These are phyloP conservation scores for Patella pellucida DNA, from an alignment of 2,888 invertebrate genomes.

Conservation along the genomic window DNA sequence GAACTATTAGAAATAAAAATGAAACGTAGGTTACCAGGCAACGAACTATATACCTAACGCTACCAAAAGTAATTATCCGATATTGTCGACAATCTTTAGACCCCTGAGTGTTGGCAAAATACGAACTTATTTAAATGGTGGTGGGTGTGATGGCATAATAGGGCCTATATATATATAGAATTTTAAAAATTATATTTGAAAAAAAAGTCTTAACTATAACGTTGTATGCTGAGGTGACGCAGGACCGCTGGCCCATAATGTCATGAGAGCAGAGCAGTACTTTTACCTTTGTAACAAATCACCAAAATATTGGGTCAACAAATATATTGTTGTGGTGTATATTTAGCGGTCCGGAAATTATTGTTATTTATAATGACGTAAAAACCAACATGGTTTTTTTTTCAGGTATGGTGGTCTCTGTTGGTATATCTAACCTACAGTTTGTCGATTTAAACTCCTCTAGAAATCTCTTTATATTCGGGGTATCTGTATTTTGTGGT, in stretches of 20 bases:
- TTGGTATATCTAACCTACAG: constrained; percentile 67
- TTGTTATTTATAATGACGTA: not conserved
- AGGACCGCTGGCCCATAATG: too few species aligned
- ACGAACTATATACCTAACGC: not conserved
- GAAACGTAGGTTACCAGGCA: not conserved
- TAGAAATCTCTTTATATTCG: constrained; percentile 89
- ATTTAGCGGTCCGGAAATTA: not conserved
- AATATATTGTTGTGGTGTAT: not conserved
- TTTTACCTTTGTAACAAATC: not conserved
- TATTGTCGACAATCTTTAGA: not conserved
- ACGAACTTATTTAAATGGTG: too few species aligned
- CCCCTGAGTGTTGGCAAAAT: too few species aligned
- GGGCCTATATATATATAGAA: too few species aligned
- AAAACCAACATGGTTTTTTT: not conserved
- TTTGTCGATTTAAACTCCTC: constrained; percentile 84
- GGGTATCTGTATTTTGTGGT: constrained; percentile 89
- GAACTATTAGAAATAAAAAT: too few species aligned
- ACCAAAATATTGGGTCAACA: not conserved
- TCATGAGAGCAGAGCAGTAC: too few species aligned
- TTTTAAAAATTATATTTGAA: too few species aligned
- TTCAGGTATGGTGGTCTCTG: constrained; percentile 66
- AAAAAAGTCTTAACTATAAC: too few species aligned
- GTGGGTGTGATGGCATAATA: too few species aligned
- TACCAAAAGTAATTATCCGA: not conserved
- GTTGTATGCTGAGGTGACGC: too few species aligned